Conservation (phyloP, 2,888 invertebrate genomes). For the Drosophila pseudotakahashii region DNA sequence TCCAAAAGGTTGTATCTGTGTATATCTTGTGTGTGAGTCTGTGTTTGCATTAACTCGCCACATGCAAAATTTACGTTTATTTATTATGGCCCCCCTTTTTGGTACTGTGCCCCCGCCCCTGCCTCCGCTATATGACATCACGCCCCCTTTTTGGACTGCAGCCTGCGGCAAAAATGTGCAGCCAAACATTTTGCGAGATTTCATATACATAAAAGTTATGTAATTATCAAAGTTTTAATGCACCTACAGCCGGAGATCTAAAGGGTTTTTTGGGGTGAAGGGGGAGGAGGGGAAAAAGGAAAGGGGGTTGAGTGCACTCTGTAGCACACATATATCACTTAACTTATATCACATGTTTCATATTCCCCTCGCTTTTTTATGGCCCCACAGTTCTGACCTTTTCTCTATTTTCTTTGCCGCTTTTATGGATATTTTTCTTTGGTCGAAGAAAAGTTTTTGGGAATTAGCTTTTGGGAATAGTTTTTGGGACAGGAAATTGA, state of each 20-base stretch:
- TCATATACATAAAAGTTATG: slow-evolving; percentile 66
- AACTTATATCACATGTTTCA: slow-evolving; percentile 52
- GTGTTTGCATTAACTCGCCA: slow-evolving; percentile 77
- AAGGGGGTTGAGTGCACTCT: slow-evolving; percentile 7
- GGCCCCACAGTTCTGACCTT: slow-evolving; percentile 15
- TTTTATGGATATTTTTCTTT: slow-evolving; percentile 34
- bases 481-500: slow-evolving; percentile 28
- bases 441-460: slow-evolving; percentile 20
- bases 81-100: slow-evolving; percentile 58
- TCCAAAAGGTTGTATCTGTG: slow-evolving; percentile 28
- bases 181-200: slow-evolving; percentile 73
- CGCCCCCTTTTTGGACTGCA: slow-evolving; percentile 34
- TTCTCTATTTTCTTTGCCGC: slow-evolving; percentile 13
- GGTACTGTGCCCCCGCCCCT: slow-evolving; percentile 1
- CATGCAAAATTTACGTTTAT: slow-evolving; percentile 79
- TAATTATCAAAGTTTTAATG: slow-evolving; percentile 79
- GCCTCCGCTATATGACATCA: slow-evolving; percentile 23
- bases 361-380: slow-evolving; percentile 32
- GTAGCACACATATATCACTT: slow-evolving; percentile 44
- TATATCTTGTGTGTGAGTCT: slow-evolving; percentile 44
- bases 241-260: slow-evolving; percentile 48
- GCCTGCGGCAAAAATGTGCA: slow-evolving; percentile 61
- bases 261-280: slow-evolving; percentile 4
- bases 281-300: neutral
- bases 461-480: slow-evolving; percentile 32